A percentile compares a stretch with the other conserved stretches of the same genome.
Conservation (phyloP, 2,113 vertebrate species). For the Lagenorhynchus albirostris region DNA sequence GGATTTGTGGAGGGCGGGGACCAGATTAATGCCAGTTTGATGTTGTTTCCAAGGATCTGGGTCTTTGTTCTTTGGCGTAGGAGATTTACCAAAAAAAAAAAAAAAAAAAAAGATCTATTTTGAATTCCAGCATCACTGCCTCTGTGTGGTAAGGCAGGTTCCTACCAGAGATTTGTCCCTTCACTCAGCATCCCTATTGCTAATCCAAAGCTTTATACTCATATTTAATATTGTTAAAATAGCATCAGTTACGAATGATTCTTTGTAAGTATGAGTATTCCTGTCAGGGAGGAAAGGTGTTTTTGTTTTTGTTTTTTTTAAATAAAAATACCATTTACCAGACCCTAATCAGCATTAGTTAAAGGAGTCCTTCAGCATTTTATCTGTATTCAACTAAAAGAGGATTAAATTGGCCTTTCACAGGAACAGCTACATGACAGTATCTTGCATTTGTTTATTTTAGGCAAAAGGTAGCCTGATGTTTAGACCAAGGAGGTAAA, state of each 20-base stretch:
- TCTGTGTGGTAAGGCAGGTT: background rate
- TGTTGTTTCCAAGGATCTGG: background rate
- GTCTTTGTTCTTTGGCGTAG: background rate
- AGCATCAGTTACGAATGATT: background rate
- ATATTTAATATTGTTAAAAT: background rate
- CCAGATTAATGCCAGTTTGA: background rate
- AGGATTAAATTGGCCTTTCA: background rate
- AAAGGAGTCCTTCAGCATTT: background rate
- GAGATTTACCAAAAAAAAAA: background rate
- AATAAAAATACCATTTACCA: background rate
- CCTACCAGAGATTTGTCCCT: background rate
- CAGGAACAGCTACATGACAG: background rate
- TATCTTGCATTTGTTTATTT: constrained; percentile 8
- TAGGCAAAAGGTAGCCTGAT: background rate
- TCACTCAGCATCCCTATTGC: background rate
- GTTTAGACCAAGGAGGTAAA: background rate
- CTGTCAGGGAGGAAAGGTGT: background rate
- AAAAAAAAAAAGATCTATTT: background rate
- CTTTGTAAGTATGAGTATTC: background rate
- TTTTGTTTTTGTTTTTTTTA: background rate
- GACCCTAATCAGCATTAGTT: background rate
- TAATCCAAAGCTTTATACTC: background rate
- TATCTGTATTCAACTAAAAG: background rate
- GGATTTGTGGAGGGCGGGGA: background rate
- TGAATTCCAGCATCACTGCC: background rate